Evolutionary conservation across 2,797 vertebrate species (phyloP).

Genomic region (Nasua narica): DNA sequence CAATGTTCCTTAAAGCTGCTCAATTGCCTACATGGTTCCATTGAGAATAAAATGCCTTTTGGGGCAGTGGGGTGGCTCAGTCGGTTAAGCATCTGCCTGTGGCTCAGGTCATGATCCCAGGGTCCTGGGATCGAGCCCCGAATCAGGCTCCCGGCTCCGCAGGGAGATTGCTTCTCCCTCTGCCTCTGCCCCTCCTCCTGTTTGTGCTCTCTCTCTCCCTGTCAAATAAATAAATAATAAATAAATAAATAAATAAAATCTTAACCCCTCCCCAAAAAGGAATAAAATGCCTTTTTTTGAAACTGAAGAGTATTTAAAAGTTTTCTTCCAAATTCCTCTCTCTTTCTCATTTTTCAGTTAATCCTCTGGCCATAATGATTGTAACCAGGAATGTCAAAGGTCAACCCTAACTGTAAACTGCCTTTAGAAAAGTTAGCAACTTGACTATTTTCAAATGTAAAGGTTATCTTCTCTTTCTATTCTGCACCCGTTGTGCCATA

Average conservation of each 20-base stretch:
- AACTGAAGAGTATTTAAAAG: not conserved
- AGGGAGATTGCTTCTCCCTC: too few relatives aligned
- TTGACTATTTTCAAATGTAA: slow-evolving; percentile 45
- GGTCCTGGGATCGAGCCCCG: too few relatives aligned
- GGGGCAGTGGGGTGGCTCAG: not conserved
- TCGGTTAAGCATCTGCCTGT: not conserved
- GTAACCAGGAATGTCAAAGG: slow-evolving; percentile 48
- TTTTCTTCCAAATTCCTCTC: not conserved
- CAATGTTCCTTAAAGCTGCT: not conserved
- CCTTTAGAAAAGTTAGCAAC: slow-evolving; percentile 16
- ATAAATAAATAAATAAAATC: too few relatives aligned
- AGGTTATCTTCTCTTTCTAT: slow-evolving; percentile 44
- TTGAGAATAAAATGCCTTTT: not conserved
- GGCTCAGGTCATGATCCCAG: not conserved
- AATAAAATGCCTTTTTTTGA: not conserved
- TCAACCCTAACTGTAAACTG: slow-evolving; percentile 41
- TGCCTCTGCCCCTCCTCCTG: too few relatives aligned
- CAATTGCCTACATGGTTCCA: not conserved
- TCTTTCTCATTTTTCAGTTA: slow-evolving; percentile 10
- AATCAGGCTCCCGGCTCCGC: too few relatives aligned
- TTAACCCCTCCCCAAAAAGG: too few relatives aligned
- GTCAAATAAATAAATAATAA: too few relatives aligned
- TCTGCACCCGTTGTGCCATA: not conserved
- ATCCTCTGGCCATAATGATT: slow-evolving; percentile 45
- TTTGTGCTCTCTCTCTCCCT: too few relatives aligned